Evolutionary conservation across 2,113 vertebrate genomes (phyloP).

Genomic region (Megaceryle torquata): DNA sequence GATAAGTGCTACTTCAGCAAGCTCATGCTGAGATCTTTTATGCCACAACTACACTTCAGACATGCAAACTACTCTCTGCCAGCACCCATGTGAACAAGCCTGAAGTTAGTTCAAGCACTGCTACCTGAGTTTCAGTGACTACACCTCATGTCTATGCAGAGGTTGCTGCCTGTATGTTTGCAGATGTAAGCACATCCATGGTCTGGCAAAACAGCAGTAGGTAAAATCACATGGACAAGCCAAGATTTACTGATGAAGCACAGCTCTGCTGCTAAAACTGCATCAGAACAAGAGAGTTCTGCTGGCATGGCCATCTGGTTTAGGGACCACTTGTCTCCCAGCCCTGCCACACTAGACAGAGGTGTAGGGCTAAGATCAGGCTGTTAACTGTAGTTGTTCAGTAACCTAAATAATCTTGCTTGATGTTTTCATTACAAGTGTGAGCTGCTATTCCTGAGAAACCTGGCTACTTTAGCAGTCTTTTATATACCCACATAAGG

Average conservation of each 20-base stretch:
- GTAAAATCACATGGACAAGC: background rate
- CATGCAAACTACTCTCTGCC: background rate
- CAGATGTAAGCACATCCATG: background rate
- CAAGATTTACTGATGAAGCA: background rate
- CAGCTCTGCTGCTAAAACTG: background rate
- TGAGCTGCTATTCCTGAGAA: background rate
- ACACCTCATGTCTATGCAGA: background rate
- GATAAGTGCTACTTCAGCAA: no score
- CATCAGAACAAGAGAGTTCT: background rate
- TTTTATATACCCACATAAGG: background rate
- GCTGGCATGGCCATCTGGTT: background rate
- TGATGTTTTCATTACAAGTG: background rate
- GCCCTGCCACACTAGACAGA: background rate
- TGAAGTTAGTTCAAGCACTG: background rate
- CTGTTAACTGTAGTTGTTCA: background rate
- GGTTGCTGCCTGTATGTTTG: background rate
- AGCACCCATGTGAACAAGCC: background rate
- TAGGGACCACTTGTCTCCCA: background rate
- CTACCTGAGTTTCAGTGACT: background rate
- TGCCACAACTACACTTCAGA: rapidly evolving
- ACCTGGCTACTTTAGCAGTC: background rate
- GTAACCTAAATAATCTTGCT: background rate
- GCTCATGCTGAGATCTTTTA: background rate
- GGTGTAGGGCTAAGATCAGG: background rate
- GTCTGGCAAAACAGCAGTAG: background rate